phyloP scores from a whole-genome alignment of 1,140 invertebrate species.

The Drosophila orena region DNA sequence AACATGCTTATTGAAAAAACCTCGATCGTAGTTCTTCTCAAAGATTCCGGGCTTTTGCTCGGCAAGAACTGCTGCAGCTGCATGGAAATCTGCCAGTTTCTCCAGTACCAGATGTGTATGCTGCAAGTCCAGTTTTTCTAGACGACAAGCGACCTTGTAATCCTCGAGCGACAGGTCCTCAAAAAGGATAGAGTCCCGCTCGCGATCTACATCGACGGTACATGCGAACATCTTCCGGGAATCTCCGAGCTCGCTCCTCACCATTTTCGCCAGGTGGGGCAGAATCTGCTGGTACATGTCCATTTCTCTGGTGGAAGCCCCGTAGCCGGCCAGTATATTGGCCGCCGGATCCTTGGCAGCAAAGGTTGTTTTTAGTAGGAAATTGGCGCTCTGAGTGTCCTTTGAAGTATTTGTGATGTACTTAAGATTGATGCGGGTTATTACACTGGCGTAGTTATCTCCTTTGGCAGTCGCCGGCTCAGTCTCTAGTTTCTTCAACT shows the following conservation, averaged over 20 bases:
- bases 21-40: constrained; percentile 56
- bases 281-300: constrained; percentile 66
- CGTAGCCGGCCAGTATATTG: constrained; percentile 49
- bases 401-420: constrained; percentile 21
- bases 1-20: constrained; percentile 61
- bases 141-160: constrained; percentile 86
- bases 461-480: constrained; percentile 65
- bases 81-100: constrained; percentile 86
- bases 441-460: constrained; percentile 76
- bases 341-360: constrained; percentile 49
- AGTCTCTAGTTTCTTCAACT: constrained; percentile 41
- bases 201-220: constrained; percentile 68
- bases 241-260: constrained; percentile 52
- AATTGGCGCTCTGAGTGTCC: constrained; percentile 18
- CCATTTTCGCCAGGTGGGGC: constrained; percentile 48
- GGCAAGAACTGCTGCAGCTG: constrained; percentile 57
- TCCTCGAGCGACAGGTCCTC: constrained; percentile 84
- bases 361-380: constrained; percentile 65
- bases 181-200: constrained; percentile 58
- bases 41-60: constrained; percentile 49
- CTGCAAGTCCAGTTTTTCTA: constrained; percentile 85
- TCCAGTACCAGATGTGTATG: constrained; percentile 85
- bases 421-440: constrained; percentile 60
- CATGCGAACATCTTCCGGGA: constrained; percentile 62
- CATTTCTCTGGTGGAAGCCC: constrained; percentile 66